Percentiles rank a stretch among this genome's conserved stretches.
Evolutionary conservation across 2,113 vertebrate species (phyloP).

Genomic region (Rhegmatorhina hoffmannsi): DNA sequence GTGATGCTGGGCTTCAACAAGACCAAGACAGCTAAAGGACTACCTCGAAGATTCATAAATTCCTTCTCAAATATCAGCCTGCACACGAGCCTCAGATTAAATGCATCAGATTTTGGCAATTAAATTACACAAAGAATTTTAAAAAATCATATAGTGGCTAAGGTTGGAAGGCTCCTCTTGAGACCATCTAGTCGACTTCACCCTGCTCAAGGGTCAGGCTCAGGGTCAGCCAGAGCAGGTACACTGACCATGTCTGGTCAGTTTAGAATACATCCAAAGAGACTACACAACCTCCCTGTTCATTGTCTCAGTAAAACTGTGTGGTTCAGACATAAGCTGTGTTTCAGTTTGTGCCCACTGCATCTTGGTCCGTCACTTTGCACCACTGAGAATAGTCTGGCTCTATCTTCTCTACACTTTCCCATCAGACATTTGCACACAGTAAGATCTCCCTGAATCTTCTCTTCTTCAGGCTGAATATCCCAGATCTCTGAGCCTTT

Average conservation of each 20-base stretch:
- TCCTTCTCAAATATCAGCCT: neutral
- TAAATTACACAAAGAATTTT: neutral
- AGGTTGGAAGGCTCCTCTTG: neutral
- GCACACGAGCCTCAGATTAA: neutral
- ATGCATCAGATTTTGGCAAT: neutral
- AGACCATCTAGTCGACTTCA: neutral
- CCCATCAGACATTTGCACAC: neutral
- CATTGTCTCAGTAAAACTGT: neutral
- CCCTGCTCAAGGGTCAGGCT: neutral
- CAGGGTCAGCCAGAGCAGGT: neutral
- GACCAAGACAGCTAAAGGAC: neutral
- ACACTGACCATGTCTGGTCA: neutral
- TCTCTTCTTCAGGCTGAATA: neutral
- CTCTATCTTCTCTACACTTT: neutral
- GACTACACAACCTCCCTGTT: neutral
- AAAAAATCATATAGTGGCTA: neutral
- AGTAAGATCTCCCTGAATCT: neutral
- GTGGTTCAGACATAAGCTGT: neutral
- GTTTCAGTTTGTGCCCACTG: neutral
- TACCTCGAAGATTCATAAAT: neutral
- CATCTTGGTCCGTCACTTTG: neutral
- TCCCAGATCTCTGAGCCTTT: neutral
- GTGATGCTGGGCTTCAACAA: neutral
- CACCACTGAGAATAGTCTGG: neutral
- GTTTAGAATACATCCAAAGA: neutral